phyloP scores from a whole-genome alignment of 2,888 invertebrate genomes.

The Myathropa florea region DNA sequence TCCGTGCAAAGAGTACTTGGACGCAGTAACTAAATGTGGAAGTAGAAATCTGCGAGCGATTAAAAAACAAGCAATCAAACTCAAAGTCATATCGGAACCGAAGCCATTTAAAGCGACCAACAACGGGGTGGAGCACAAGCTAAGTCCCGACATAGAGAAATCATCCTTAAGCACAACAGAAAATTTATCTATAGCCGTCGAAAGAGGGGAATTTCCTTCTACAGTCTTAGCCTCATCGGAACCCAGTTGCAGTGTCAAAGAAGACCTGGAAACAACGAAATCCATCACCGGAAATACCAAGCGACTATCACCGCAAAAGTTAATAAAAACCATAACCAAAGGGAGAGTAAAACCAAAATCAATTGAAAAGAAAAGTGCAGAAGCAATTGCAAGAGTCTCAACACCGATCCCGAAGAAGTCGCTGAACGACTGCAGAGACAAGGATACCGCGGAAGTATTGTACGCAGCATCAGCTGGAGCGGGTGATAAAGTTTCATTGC shows the following conservation, averaged over 20 bases:
- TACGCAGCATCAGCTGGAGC: conserved; percentile 55
- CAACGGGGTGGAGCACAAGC: neutral
- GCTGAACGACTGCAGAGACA: neutral
- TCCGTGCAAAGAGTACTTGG: conserved; percentile 74
- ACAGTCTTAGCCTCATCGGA: neutral
- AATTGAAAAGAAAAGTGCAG: neutral
- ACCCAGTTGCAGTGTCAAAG: neutral
- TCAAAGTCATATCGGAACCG: conserved; percentile 69
- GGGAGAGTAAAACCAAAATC: neutral
- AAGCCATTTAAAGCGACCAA: neutral
- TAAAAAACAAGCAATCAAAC: conserved; percentile 68
- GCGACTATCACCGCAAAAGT: neutral
- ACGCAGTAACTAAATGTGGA: conserved; percentile 75
- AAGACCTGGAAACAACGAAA: neutral
- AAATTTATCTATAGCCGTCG: neutral
- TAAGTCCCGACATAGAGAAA: neutral
- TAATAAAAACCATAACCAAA: neutral
- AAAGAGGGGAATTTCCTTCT: neutral
- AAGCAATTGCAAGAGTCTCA: neutral
- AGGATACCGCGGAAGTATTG: conserved; percentile 33
- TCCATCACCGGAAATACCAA: neutral
- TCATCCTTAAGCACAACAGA: neutral
- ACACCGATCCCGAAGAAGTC: neutral
- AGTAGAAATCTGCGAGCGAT: conserved; percentile 72
- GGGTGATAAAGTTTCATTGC: neutral